Evolutionary conservation across 2,888 invertebrate genomes (phyloP).

Genomic region (Calephelis perditalis): DNA sequence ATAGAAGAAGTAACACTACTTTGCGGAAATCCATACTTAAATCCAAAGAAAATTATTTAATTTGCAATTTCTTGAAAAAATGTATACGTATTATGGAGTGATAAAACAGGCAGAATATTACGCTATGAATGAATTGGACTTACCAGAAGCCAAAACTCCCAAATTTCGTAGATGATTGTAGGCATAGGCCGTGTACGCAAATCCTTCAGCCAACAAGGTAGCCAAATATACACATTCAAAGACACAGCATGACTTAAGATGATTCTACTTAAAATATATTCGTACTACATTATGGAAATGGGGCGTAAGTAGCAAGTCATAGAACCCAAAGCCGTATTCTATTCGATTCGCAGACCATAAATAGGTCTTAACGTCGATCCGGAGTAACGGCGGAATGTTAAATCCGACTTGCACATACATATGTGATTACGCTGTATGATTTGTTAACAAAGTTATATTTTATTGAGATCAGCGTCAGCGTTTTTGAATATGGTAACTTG

Average conservation of each 20-base stretch:
- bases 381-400: slow-evolving; percentile 36
- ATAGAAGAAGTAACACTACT: no score
- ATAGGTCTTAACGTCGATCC: slow-evolving; percentile 41
- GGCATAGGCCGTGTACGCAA: no score
- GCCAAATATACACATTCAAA: no score
- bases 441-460: slow-evolving; percentile 54
- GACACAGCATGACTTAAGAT: no score
- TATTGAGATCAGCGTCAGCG: slow-evolving; percentile 47
- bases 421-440: slow-evolving; percentile 38
- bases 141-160: no score
- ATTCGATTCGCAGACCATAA: slow-evolving; percentile 38
- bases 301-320: slow-evolving; percentile 27
- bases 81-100: no score
- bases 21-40: no score
- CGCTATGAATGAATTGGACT: no score
- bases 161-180: no score
- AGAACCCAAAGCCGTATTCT: slow-evolving; percentile 32
- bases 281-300: slow-evolving; percentile 27
- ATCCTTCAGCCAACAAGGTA: background rate
- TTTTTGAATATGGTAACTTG: background rate
- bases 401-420: slow-evolving; percentile 35
- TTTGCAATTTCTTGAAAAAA: no score
- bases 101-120: no score
- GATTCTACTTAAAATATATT: slow-evolving; percentile 6
- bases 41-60: no score